These are phyloP conservation scores for Donacobius atricapilla DNA, from an alignment of 2,113 vertebrate species.

Conservation along the genomic window DNA sequence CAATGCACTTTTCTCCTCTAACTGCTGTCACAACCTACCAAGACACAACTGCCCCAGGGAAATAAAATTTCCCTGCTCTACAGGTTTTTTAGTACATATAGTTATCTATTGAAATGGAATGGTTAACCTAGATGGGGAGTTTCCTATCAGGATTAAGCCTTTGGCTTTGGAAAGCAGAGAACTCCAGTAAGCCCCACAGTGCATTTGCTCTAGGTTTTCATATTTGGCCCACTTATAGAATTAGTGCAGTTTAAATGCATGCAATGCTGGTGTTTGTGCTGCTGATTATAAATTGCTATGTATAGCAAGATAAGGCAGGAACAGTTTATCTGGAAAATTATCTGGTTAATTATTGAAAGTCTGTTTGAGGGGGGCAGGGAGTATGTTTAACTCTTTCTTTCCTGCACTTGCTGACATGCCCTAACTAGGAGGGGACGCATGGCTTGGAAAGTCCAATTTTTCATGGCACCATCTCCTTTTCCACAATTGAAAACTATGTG, in stretches of 20 bases:
- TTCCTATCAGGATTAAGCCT: background rate
- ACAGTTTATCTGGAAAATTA: slow-evolving; percentile 48
- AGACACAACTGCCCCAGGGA: background rate
- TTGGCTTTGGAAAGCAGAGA: background rate
- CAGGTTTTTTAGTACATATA: background rate
- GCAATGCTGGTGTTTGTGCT: background rate
- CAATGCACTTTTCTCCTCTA: slow-evolving; percentile 24
- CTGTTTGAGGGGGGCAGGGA: background rate
- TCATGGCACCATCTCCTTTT: background rate
- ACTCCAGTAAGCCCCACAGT: background rate
- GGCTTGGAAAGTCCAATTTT: background rate
- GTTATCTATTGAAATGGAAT: background rate
- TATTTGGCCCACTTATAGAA: slow-evolving; percentile 29
- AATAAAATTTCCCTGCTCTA: slow-evolving; percentile 26
- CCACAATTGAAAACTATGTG: background rate
- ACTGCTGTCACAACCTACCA: background rate
- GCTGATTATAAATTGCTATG: slow-evolving; percentile 3
- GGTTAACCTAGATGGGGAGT: background rate
- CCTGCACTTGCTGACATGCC: background rate
- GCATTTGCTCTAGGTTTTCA: background rate
- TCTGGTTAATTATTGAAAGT: slow-evolving; percentile 62
- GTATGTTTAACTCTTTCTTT: background rate
- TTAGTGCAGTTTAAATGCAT: slow-evolving; percentile 61
- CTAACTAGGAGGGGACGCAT: background rate
- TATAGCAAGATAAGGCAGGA: slow-evolving; percentile 61